Percentiles rank a stretch among this genome's conserved stretches.
Evolutionary conservation across 2,888 invertebrate genomes (phyloP).

Genomic region (Tricholauxania praeusta): DNA sequence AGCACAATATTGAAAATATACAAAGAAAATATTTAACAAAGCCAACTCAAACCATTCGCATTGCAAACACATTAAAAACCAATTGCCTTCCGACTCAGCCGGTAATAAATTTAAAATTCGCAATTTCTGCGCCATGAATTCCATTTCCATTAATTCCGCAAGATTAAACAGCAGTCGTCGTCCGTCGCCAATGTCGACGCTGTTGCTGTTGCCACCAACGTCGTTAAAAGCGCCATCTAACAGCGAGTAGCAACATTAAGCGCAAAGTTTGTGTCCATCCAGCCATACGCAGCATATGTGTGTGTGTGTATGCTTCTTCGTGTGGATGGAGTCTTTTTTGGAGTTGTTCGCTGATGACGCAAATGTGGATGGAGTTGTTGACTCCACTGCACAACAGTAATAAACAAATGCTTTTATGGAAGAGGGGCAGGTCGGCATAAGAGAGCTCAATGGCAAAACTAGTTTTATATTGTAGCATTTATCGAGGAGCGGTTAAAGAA

Average conservation of each 20-base stretch:
- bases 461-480: too few relatives aligned
- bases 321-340: not conserved
- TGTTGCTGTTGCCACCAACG: constrained; percentile 42
- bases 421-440: too few relatives aligned
- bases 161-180: constrained; percentile 63
- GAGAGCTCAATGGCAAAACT: too few relatives aligned
- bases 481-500: too few relatives aligned
- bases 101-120: constrained; percentile 57
- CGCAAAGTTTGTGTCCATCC: constrained; percentile 28
- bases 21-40: too few relatives aligned
- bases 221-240: constrained; percentile 62
- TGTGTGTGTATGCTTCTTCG: constrained; percentile 15
- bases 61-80: constrained; percentile 56
- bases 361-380: not conserved
- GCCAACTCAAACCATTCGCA: too few relatives aligned
- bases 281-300: not conserved
- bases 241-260: constrained; percentile 57
- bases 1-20: too few relatives aligned
- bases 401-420: too few relatives aligned
- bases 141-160: constrained; percentile 68
- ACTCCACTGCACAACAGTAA: not conserved
- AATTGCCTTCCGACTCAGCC: constrained; percentile 54
- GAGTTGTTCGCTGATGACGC: not conserved
- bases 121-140: constrained; percentile 68
- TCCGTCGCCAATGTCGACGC: constrained; percentile 53